A percentile compares a stretch with the other conserved stretches of the same genome.
Conservation (phyloP, 2,888 invertebrate species). For the Protodeltote pygarga region DNA sequence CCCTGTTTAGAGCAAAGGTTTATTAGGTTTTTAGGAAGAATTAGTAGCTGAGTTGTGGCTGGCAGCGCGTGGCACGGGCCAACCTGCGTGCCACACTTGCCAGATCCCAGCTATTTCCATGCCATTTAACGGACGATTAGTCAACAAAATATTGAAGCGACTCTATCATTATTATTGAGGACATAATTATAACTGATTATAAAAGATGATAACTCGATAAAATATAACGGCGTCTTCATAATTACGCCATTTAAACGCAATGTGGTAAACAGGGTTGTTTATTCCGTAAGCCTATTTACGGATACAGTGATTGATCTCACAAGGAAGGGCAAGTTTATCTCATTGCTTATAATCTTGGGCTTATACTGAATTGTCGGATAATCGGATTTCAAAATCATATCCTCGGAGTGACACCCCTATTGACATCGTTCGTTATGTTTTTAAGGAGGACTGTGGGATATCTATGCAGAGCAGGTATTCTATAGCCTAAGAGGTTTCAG, state of each 20-base stretch:
- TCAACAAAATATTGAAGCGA: conserved; percentile 10
- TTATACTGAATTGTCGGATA: too few relatives aligned
- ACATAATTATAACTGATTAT: neutral
- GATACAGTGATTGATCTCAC: too few relatives aligned
- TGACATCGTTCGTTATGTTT: conserved; percentile 20
- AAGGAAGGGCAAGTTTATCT: too few relatives aligned
- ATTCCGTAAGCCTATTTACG: too few relatives aligned
- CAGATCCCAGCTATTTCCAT: conserved; percentile 39
- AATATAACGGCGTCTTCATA: neutral
- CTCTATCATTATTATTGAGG: conserved; percentile 8
- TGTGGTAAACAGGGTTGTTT: neutral
- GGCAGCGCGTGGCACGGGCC: conserved; percentile 48
- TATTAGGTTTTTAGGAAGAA: conserved; percentile 44
- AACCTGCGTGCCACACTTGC: conserved; percentile 48
- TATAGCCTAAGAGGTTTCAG: conserved; percentile 19
- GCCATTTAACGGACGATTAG: conserved; percentile 36
- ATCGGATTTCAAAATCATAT: conserved; percentile 15
- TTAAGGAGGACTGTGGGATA: conserved; percentile 20
- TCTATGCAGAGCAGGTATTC: conserved; percentile 41
- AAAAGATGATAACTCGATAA: too few relatives aligned
- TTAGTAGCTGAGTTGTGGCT: conserved; percentile 36
- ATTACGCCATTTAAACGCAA: conserved; percentile 7
- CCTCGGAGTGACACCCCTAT: conserved; percentile 20
- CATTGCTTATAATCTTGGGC: too few relatives aligned
- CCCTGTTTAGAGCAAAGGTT: conserved; percentile 33